A percentile compares a stretch with the other conserved stretches of the same genome.
phyloP scores from a whole-genome alignment of 1,140 invertebrate species.

The Nephila pilipes region DNA sequence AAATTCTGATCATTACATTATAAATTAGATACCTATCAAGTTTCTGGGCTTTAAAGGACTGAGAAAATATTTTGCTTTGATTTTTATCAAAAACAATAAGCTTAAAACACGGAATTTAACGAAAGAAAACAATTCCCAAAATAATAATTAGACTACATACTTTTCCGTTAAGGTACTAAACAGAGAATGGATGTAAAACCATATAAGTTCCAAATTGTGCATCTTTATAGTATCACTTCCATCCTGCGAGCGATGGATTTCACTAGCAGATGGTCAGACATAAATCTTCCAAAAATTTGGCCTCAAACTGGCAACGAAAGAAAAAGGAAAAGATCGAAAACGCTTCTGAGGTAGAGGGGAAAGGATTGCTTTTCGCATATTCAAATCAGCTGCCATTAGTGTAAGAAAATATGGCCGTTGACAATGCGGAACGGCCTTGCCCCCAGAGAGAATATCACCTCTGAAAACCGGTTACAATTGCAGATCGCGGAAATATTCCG shows the following conservation, averaged over 20 bases:
- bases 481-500: neutral
- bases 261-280: neutral
- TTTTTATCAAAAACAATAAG: no score
- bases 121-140: no score
- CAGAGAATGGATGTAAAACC: no score
- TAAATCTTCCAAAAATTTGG: neutral
- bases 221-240: neutral
- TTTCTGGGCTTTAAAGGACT: no score
- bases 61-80: no score
- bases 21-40: no score
- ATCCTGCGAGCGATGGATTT: neutral
- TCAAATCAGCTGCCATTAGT: conserved; percentile 18
- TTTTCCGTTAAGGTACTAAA: no score
- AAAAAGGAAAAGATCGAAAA: neutral
- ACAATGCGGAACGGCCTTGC: neutral
- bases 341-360: neutral
- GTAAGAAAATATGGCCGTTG: conserved; percentile 9
- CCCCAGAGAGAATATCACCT: neutral
- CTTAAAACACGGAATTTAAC: no score
- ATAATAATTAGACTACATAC: no score
- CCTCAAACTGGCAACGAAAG: neutral
- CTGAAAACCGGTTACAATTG: neutral
- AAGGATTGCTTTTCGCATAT: neutral
- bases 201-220: no score
- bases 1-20: no score